These are phyloP conservation scores for Trididemnum nubilum DNA, from an alignment of 23 tunicate species.

Conservation along the genomic window DNA sequence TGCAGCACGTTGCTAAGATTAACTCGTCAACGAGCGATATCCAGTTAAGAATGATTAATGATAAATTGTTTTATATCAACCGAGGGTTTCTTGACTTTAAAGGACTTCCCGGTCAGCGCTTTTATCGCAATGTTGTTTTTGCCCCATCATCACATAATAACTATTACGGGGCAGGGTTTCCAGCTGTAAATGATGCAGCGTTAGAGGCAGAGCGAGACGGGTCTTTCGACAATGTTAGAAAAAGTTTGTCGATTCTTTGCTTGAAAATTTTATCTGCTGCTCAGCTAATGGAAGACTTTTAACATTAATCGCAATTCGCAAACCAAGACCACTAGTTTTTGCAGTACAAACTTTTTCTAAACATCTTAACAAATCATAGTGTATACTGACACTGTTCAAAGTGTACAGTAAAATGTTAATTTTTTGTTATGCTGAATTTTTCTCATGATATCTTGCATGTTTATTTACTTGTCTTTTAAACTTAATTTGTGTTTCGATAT, in stretches of 20 bases:
- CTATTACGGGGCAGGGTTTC: conserved; percentile 80
- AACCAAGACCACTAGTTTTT: too few species aligned
- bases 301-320: too few species aligned
- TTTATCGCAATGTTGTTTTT: conserved; percentile 75
- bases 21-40: conserved; percentile 39
- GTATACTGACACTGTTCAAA: too few species aligned
- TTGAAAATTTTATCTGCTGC: conserved; percentile 79
- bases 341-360: too few species aligned
- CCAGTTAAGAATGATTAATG: conserved; percentile 59
- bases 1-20: neutral
- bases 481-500: too few species aligned
- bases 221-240: conserved; percentile 69
- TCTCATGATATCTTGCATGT: too few species aligned
- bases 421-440: too few species aligned
- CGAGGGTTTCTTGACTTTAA: conserved; percentile 82
- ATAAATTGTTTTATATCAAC: conserved; percentile 49
- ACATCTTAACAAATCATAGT: too few species aligned
- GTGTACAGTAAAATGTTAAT: too few species aligned
- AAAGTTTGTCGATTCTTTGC: conserved; percentile 63
- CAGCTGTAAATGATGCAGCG: conserved; percentile 67
- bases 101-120: conserved; percentile 61
- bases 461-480: too few species aligned
- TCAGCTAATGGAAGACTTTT: conserved; percentile 34
- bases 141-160: conserved; percentile 64
- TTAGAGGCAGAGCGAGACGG: conserved; percentile 36